Evolutionary conservation across 2,888 invertebrate genomes (phyloP), one percentile per base, ranked within the genome.

Genomic region (Lacanobia wlatinum): DNA sequence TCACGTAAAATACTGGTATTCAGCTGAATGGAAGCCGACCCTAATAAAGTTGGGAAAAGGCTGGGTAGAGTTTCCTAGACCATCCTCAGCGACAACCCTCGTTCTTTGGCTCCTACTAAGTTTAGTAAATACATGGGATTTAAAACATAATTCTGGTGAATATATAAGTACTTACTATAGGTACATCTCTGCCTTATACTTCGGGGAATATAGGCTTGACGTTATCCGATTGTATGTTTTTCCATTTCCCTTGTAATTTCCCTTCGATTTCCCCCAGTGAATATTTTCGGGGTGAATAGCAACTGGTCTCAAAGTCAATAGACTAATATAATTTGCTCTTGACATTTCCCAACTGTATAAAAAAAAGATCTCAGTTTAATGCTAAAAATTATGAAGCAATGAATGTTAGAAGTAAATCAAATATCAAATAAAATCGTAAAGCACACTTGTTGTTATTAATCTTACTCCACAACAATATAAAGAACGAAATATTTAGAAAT

Each of bases 351-450:
- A n/a, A 1, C 40, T 53, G 43, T 23, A 1, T 3, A 23, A 21
- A 48, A 72, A 56, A 69, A 55, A 59, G 14, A 79, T 53, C 28
- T 34, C 40, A 56, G 48, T 63, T 60, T 48, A 64, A 48, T 55
- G 40, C 10, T n/a, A 40, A 71, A 63, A 58, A 38, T 34, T 60
- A 73, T n/a, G 50, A 81, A n/a, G 21, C 59, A 64, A 78, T 73
- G 52, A 81, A 74, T 73, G 62, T 76, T 53, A 8, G n/a, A 38
- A 21, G 34, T 82, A 84, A 83, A 83, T 83, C 67, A 76, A 64
- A 84, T 71, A 79, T 84, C 82, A 79, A 77, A 75, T 73, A 50
- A 76, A 77, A 62, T 62, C 60, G 34, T 82, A 74, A 75, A 68
- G 14, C 72, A 64, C 63, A 60, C 61, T 65, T 34, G 64, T 62